These are phyloP conservation scores for Panthera leo DNA, from an alignment of 2,113 vertebrate species.

Conservation along the genomic window DNA sequence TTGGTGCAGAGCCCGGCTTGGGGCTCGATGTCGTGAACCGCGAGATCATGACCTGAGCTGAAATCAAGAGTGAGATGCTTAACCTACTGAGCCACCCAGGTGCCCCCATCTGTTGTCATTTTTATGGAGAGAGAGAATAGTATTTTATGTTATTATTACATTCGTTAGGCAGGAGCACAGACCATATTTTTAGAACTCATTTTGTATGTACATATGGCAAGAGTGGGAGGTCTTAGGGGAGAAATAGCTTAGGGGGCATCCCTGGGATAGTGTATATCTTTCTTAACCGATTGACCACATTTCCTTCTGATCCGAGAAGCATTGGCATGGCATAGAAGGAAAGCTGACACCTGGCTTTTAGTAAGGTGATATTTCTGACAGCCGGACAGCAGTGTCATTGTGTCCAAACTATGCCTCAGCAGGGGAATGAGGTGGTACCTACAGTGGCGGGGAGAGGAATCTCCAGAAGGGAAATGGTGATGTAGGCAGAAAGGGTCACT, in stretches of 20 bases:
- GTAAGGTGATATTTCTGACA: not conserved
- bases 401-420: not conserved
- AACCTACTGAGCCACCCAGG: too few species aligned
- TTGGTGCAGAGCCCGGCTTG: too few species aligned
- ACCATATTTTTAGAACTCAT: not conserved
- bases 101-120: not conserved
- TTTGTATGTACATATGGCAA: not conserved
- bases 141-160: not conserved
- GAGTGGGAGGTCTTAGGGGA: not conserved
- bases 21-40: too few species aligned
- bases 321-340: not conserved
- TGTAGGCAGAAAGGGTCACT: conserved; percentile 79
- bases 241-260: not conserved
- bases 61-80: too few species aligned
- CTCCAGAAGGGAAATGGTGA: conserved; percentile 81
- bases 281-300: not conserved
- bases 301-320: not conserved
- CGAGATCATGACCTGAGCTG: too few species aligned
- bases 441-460: conserved; percentile 75
- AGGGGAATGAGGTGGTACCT: conserved; percentile 27
- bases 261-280: not conserved
- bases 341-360: not conserved
- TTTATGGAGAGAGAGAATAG: not conserved
- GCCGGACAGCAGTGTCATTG: not conserved
- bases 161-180: not conserved